Conservation (phyloP, 1,140 invertebrate genomes). For the Ceratina australensis region DNA sequence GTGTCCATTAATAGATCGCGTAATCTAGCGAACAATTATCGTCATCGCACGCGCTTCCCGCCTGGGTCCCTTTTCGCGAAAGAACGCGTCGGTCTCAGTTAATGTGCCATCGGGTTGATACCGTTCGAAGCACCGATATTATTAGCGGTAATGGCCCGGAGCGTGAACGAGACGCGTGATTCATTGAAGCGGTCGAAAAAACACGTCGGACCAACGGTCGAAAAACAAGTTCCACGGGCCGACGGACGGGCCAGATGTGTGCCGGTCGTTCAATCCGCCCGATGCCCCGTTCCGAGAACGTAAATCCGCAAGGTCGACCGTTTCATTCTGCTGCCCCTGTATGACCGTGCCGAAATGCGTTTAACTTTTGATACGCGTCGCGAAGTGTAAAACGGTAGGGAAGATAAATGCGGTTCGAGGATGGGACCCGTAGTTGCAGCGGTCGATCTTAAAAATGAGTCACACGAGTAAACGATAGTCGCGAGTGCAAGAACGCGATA, state of each 20-base stretch:
- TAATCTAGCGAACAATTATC: conserved; percentile 29
- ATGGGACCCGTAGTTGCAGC: neutral
- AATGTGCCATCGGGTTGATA: neutral
- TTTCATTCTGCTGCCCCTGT: neutral
- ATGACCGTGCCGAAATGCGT: neutral
- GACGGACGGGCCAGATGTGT: conserved; percentile 18
- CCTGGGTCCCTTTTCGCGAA: neutral
- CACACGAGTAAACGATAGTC: conserved; percentile 14
- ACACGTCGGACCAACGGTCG: conserved; percentile 17
- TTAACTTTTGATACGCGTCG: neutral
- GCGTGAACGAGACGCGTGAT: conserved; percentile 21
- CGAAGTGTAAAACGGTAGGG: neutral
- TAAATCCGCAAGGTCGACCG: neutral
- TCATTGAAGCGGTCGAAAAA: conserved; percentile 13
- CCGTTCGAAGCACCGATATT: conserved; percentile 3
- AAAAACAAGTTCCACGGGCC: conserved; percentile 39
- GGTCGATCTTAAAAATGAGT: conserved; percentile 22
- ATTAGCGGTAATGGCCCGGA: conserved; percentile 6
- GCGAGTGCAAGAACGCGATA: conserved; percentile 28
- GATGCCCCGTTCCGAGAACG: conserved; percentile 14
- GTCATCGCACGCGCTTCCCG: neutral
- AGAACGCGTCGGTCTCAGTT: neutral
- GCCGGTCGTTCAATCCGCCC: neutral
- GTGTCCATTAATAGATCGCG: conserved; percentile 1
- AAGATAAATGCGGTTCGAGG: neutral